These are phyloP conservation scores for Lasaia peninsularis DNA, from an alignment of 1,140 invertebrate species.

Conservation along the genomic window DNA sequence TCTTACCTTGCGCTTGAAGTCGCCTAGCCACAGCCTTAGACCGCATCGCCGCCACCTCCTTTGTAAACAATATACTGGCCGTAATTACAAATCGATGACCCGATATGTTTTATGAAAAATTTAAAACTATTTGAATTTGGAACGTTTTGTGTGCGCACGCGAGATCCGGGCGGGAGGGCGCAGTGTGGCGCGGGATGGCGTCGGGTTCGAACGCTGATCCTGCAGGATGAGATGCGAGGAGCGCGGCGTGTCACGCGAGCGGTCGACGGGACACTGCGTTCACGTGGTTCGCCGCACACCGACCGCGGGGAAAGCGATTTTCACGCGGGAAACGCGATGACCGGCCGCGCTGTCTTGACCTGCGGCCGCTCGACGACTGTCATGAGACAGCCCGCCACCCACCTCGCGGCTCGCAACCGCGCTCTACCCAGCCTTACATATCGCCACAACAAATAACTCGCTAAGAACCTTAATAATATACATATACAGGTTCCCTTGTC, in stretches of 20 bases:
- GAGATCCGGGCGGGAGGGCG: slow-evolving; percentile 33
- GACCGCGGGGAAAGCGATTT: slow-evolving; percentile 72
- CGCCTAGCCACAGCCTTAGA: slow-evolving; percentile 78
- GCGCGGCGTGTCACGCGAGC: slow-evolving; percentile 70
- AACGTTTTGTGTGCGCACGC: slow-evolving; percentile 46
- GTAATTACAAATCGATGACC: slow-evolving; percentile 63
- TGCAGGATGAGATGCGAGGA: slow-evolving; percentile 44
- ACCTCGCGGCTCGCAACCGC: slow-evolving; percentile 33
- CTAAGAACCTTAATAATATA: slow-evolving; percentile 13
- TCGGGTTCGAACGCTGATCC: slow-evolving; percentile 43
- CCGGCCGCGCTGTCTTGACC: slow-evolving; percentile 62
- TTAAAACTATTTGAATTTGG: slow-evolving; percentile 32
- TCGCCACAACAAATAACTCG: slow-evolving; percentile 18
- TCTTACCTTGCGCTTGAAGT: slow-evolving; percentile 75
- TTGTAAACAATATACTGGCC: slow-evolving; percentile 40
- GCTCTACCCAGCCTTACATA: slow-evolving; percentile 31
- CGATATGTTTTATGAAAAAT: slow-evolving; percentile 44
- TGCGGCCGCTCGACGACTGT: slow-evolving; percentile 38
- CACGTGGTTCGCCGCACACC: slow-evolving; percentile 57
- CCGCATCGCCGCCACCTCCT: slow-evolving; percentile 68
- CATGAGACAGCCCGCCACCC: slow-evolving; percentile 33
- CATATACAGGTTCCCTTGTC: too few relatives aligned
- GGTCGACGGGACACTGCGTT: slow-evolving; percentile 71
- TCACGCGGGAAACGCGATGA: slow-evolving; percentile 70
- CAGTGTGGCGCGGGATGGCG: slow-evolving; percentile 54